Percentiles rank a stretch among this genome's conserved stretches.
Evolutionary conservation across 2,797 vertebrate genomes (phyloP).

Genomic region (Hyperoplus lanceolatus): DNA sequence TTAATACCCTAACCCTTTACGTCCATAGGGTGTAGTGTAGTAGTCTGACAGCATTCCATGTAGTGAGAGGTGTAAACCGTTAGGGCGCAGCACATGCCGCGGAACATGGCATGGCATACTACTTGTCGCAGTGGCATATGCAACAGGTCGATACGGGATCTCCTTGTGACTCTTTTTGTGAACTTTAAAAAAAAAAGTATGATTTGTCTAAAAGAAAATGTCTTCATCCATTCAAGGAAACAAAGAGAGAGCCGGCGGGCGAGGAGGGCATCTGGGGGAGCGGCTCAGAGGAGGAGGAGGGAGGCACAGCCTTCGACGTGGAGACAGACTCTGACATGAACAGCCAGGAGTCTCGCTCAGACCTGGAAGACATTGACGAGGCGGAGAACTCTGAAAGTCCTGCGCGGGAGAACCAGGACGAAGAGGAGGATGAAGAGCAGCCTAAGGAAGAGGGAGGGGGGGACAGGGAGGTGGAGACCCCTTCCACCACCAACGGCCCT

Average conservation of each 20-base stretch:
- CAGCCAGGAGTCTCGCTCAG: constrained; percentile 97
- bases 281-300: constrained; percentile 92
- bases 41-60: too few species aligned
- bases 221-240: constrained; percentile 47
- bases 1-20: too few species aligned
- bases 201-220: too few species aligned
- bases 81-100: too few species aligned
- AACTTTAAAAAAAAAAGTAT: too few species aligned
- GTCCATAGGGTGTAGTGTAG: too few species aligned
- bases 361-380: constrained; percentile 96
- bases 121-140: too few species aligned
- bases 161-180: too few species aligned
- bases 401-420: constrained; percentile 57
- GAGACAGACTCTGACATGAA: constrained; percentile 99
- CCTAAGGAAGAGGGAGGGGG: constrained; percentile 64
- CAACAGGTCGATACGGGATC: too few species aligned
- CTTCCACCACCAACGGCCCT: constrained; percentile 88
- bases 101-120: too few species aligned
- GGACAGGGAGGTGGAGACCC: constrained; percentile 52
- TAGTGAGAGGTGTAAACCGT: too few species aligned
- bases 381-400: constrained; percentile 73
- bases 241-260: constrained; percentile 78
- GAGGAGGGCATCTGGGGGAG: constrained; percentile 89
- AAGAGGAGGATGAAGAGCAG: constrained; percentile 59
- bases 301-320: constrained; percentile 93